phyloP scores from a whole-genome alignment of 2,113 vertebrate genomes.

The Toxotes chatareus region DNA sequence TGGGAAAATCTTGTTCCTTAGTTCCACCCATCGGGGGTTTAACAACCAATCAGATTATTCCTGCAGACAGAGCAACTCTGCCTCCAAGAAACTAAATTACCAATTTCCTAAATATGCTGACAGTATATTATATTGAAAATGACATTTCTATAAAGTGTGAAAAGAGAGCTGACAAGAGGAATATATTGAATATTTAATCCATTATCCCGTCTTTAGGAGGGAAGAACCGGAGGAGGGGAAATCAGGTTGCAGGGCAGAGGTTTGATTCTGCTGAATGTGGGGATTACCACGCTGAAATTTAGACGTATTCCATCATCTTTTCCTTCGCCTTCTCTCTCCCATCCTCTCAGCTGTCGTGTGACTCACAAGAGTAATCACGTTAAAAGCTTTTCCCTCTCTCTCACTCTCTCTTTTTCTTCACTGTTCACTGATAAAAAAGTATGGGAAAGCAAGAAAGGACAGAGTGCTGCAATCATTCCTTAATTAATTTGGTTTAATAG shows the following conservation, averaged over 20 bases:
- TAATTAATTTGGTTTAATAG: constrained; percentile 36
- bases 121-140: constrained; percentile 28
- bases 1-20: not conserved
- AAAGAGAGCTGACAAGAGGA: constrained; percentile 37
- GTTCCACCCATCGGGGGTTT: not conserved
- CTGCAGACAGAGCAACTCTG: not conserved
- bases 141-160: constrained; percentile 31
- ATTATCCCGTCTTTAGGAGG: constrained; percentile 19
- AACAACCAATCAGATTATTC: not conserved
- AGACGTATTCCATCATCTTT: constrained; percentile 28
- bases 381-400: constrained; percentile 45
- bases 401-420: constrained; percentile 4
- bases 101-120: constrained; percentile 13
- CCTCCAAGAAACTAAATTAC: constrained; percentile 16
- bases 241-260: constrained; percentile 16
- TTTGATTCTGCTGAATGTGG: constrained; percentile 42
- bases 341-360: constrained; percentile 33
- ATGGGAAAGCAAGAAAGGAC: not conserved
- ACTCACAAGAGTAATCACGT: constrained; percentile 51
- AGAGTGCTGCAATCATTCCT: not conserved
- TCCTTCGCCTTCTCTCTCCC: constrained; percentile 26
- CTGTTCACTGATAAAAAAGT: constrained; percentile 2
- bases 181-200: constrained; percentile 46
- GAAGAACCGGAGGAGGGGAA: constrained; percentile 1
- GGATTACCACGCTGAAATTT: constrained; percentile 45